A percentile compares a stretch with the other conserved stretches of the same genome.
phyloP scores from a whole-genome alignment of 2,797 vertebrate species.

The Rhinatrema bivittatum region DNA sequence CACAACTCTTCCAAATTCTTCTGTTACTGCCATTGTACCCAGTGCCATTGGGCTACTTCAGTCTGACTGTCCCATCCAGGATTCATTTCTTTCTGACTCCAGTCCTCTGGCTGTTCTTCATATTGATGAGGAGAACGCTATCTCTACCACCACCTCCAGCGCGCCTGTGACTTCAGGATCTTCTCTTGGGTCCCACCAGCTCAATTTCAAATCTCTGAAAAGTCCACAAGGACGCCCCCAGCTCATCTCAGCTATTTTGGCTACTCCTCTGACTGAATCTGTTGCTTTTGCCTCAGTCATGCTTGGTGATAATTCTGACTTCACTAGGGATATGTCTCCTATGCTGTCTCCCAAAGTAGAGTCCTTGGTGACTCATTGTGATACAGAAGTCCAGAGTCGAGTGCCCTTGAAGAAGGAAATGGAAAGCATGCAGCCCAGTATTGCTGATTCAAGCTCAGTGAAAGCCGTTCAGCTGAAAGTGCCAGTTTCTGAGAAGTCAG shows the following conservation, averaged over 20 bases:
- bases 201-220: background rate
- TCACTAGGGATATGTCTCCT: slow-evolving; percentile 39
- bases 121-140: slow-evolving; percentile 56
- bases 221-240: slow-evolving; percentile 15
- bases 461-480: background rate
- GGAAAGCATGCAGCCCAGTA: slow-evolving; percentile 36
- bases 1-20: slow-evolving; percentile 26
- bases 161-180: background rate
- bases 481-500: background rate
- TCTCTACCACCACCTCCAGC: background rate
- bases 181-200: background rate
- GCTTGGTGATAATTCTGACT: slow-evolving; percentile 37
- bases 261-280: slow-evolving; percentile 6
- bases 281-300: slow-evolving; percentile 18
- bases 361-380: slow-evolving; percentile 35
- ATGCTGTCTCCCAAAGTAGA: slow-evolving; percentile 39
- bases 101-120: slow-evolving; percentile 48
- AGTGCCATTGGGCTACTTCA: too few species aligned
- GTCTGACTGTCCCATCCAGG: too few species aligned
- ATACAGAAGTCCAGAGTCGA: slow-evolving; percentile 12
- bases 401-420: background rate
- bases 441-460: slow-evolving; percentile 3
- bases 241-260: slow-evolving; percentile 38
- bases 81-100: slow-evolving; percentile 34
- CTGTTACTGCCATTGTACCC: slow-evolving; percentile 10